A percentile compares a stretch with the other conserved stretches of the same genome.
These are phyloP conservation scores for Dermochelys coriacea DNA, from an alignment of 2,797 vertebrate species.

Conservation along the genomic window DNA sequence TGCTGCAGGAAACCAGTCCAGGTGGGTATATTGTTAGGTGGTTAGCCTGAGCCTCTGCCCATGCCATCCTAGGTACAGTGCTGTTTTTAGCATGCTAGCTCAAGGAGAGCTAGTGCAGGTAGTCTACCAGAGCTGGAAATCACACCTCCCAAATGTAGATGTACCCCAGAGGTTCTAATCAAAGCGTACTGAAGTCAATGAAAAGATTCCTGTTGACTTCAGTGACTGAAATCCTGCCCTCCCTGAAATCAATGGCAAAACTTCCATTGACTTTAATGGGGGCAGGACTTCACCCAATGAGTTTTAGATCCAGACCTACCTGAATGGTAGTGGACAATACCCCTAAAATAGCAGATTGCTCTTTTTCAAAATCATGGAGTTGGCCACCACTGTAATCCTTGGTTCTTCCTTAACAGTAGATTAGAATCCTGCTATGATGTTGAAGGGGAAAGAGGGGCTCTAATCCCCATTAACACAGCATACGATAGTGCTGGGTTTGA, in stretches of 20 bases:
- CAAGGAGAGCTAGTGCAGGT: neutral
- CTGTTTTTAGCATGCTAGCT: neutral
- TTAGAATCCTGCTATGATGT: accelerated
- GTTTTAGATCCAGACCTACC: neutral
- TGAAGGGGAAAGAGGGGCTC: neutral
- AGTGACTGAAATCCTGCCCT: neutral
- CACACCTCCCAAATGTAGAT: neutral
- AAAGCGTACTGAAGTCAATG: neutral
- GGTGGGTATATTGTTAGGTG: neutral
- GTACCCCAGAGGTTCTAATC: neutral
- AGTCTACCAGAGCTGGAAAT: neutral
- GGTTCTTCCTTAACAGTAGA: neutral
- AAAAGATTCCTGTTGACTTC: neutral
- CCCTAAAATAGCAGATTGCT: neutral
- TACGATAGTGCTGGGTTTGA: neutral
- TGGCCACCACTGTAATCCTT: neutral
- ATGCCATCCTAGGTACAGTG: neutral
- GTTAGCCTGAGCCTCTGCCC: neutral
- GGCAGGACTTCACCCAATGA: neutral
- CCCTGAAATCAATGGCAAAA: neutral
- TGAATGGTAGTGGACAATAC: neutral
- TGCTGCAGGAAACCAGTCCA: neutral
- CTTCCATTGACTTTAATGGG: neutral
- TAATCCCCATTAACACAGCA: neutral
- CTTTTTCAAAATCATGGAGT: neutral